phyloP scores from a whole-genome alignment of 1,140 invertebrate species.

The Eumeta japonica region DNA sequence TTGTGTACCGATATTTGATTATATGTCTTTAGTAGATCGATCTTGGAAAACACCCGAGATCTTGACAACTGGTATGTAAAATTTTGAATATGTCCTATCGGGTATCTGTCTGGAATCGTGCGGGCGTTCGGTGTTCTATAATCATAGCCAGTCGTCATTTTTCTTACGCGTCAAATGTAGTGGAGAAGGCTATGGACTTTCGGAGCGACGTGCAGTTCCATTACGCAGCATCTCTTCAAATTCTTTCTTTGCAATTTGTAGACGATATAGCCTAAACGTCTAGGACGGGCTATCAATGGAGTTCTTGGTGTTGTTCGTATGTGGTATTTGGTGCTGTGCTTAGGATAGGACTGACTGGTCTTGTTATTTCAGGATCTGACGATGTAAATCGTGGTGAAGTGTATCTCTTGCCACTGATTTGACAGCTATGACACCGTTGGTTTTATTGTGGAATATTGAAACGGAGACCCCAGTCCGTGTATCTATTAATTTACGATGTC shows the following conservation, averaged over 20 bases:
- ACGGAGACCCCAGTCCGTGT: too few species aligned
- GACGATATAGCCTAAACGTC: constrained; percentile 3
- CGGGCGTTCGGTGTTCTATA: constrained; percentile 43
- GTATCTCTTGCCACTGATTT: too few species aligned
- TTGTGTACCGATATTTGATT: too few species aligned
- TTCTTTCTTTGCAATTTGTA: neutral
- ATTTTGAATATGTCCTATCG: constrained; percentile 8
- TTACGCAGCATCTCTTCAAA: constrained; percentile 7
- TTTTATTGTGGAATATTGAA: too few species aligned
- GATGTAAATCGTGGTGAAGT: too few species aligned
- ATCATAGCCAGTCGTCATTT: constrained; percentile 39
- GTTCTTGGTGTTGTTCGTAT: too few species aligned
- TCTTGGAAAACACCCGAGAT: constrained; percentile 29
- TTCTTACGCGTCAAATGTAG: constrained; percentile 44
- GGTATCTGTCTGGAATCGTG: constrained; percentile 31
- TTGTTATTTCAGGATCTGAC: too few species aligned
- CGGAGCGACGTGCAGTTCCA: constrained; percentile 33
- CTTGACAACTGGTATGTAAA: constrained; percentile 5
- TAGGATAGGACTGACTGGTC: too few species aligned
- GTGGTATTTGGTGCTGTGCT: too few species aligned
- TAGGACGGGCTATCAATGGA: neutral
- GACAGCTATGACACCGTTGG: too few species aligned
- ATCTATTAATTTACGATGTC: too few species aligned
- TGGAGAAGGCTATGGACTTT: constrained; percentile 45
- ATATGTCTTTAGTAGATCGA: constrained; percentile 44